Conservation (phyloP, 2,888 invertebrate genomes). For the Eudemis profundana region DNA sequence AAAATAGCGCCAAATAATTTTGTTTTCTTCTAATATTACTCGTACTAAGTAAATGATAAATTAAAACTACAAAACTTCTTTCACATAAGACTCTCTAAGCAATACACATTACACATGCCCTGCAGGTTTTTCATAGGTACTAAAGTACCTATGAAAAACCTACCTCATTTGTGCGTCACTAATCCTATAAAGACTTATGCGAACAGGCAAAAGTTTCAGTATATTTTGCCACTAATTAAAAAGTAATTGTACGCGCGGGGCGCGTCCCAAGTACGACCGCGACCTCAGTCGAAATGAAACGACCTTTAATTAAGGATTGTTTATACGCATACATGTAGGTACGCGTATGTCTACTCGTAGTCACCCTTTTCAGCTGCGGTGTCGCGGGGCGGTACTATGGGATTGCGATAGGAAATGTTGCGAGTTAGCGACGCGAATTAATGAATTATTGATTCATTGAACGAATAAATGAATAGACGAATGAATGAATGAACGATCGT, state of each 20-base stretch:
- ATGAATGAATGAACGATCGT: no score
- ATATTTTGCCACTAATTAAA: slow-evolving; percentile 72
- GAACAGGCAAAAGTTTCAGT: slow-evolving; percentile 44
- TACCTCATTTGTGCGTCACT: slow-evolving; percentile 28
- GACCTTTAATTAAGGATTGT: slow-evolving; percentile 71
- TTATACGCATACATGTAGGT: slow-evolving; percentile 48
- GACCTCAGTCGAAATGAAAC: slow-evolving; percentile 66
- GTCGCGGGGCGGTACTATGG: slow-evolving; percentile 49
- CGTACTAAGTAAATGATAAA: no score
- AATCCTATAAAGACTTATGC: slow-evolving; percentile 30
- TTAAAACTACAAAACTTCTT: no score
- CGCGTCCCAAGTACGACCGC: slow-evolving; percentile 50
- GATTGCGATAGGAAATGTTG: slow-evolving; percentile 30
- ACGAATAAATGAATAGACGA: no score
- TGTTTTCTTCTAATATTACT: no score
- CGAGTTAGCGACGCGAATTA: neutral
- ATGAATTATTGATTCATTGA: no score
- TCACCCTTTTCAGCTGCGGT: slow-evolving; percentile 71
- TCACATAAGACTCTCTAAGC: no score
- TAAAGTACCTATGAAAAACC: no score
- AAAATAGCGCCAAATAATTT: no score
- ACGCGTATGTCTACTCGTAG: slow-evolving; percentile 63
- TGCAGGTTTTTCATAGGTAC: no score
- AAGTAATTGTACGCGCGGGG: slow-evolving; percentile 64
- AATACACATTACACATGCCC: slow-evolving; percentile 43